Base-by-base conservation (phyloP, 2,113 vertebrate genomes). In the Calyptommatus sinebrachiatus region DNA sequence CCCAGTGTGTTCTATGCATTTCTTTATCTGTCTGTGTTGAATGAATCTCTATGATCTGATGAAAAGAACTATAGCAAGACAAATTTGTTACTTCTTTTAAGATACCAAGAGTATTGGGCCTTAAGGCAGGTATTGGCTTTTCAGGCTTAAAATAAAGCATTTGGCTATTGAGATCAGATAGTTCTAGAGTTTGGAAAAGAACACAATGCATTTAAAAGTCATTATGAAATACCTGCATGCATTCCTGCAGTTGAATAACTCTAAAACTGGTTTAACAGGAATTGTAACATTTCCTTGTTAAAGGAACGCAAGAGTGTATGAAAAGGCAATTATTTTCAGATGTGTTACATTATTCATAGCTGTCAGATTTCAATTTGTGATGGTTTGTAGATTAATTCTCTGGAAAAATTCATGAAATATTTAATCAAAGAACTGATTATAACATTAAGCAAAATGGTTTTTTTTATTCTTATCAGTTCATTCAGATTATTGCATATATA, bases 231-330 rank as follows among this genome's bases (percentile, higher is more conserved):
- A 60, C 80, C 84, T 21, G 6, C 77, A 85, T 83, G 76, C 88
- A 89, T 90, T 87, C 85, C 86, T 81, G 87, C 88, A 89, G 87
- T 79, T 90, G 86, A 92, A 87, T 93, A 90, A 90, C 83, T 73
- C 85, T 77, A 86, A 88, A 78, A 77, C 75, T 83, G 69, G 81
- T 73, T 84, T 62, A 81, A 73, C 67, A 84, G 87, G 80, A 81
- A 87, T 77, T 88, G 80, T 75, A 84, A 63, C 88, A 93, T 91
- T 86, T 90, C 83, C 76, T 86, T 84, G 87, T 87, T 57, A 45
- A 68, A 86, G 74, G 63, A 88, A 85, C 87, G 85, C 75, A 71
- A 86, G 85, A 89, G 87, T 86, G 11, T 71, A 20, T 83, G 80
- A 88, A 86, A 88, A 81, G 77, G 80, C 71, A 83, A 72, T 88